Percentiles rank a stretch among this genome's conserved stretches.
These are phyloP conservation scores for Silurus lanzhouensis DNA, from an alignment of 2,797 vertebrate species.

Conservation along the genomic window DNA sequence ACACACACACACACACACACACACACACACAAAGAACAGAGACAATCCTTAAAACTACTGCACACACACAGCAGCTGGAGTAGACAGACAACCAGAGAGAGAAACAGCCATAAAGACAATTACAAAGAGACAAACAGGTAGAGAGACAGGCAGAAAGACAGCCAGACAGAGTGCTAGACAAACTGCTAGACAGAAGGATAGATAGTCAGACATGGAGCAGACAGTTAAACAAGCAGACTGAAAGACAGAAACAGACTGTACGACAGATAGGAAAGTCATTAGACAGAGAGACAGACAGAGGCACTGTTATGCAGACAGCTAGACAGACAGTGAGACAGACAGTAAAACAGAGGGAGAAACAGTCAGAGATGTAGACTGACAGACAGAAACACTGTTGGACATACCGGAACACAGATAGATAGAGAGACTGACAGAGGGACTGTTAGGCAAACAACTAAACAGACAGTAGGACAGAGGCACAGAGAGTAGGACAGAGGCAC, in stretches of 20 bases:
- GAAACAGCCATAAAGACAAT: background rate
- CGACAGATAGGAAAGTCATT: background rate
- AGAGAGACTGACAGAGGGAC: background rate
- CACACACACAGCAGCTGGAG: background rate
- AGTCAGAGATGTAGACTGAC: background rate
- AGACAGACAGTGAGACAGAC: background rate
- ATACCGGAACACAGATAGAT: background rate
- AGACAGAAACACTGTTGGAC: too few species aligned
- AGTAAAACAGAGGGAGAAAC: background rate
- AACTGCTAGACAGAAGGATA: background rate
- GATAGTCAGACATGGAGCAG: background rate
- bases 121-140: background rate
- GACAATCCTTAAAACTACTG: background rate
- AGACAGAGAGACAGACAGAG: background rate
- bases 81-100: background rate
- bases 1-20: background rate
- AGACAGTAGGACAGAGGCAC: background rate
- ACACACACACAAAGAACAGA: background rate
- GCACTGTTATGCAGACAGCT: too few species aligned
- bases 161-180: conserved; percentile 35
- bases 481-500: background rate
- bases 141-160: background rate
- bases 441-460: background rate
- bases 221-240: background rate
- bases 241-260: too few species aligned